These are phyloP conservation scores for Drosophila meridionalis DNA, from an alignment of 2,888 invertebrate species.

Conservation along the genomic window DNA sequence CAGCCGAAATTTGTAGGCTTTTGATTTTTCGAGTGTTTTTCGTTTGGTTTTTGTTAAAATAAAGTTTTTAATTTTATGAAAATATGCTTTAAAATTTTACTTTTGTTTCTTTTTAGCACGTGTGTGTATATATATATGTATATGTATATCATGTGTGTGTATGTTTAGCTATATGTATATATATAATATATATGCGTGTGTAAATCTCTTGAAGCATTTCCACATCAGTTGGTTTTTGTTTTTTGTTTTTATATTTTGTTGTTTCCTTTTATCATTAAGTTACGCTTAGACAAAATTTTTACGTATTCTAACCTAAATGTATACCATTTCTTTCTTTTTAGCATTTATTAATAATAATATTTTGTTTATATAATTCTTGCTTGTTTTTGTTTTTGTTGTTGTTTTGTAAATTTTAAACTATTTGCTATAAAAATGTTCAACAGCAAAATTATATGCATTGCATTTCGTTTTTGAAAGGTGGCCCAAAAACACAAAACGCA, in stretches of 20 bases:
- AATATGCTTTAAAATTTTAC: conserved; percentile 64
- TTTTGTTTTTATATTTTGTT: conserved; percentile 44
- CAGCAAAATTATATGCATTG: conserved; percentile 67
- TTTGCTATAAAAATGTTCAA: conserved; percentile 67
- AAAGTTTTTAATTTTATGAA: conserved; percentile 62
- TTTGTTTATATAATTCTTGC: conserved; percentile 26
- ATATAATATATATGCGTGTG: conserved; percentile 27
- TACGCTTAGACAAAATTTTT: conserved; percentile 77
- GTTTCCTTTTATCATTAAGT: conserved; percentile 69
- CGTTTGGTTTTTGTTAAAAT: conserved; percentile 41
- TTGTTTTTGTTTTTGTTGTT: conserved; percentile 27
- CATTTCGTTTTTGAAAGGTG: conserved; percentile 47
- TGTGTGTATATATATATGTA: conserved; percentile 20
- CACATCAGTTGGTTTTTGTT: conserved; percentile 3
- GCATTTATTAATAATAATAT: conserved; percentile 30
- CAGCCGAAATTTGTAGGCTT: conserved; percentile 36
- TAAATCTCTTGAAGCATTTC: conserved; percentile 58
- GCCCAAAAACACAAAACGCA: conserved; percentile 55
- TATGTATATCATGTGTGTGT: conserved; percentile 19
- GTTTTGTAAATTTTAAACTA: conserved; percentile 73
- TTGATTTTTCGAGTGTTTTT: conserved; percentile 9
- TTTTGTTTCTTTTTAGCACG: conserved; percentile 27
- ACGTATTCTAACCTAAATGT: conserved; percentile 77
- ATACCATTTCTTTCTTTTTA: conserved; percentile 62
- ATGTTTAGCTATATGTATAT: conserved; percentile 33